These are phyloP conservation scores for Ptilodon capucinus DNA, from an alignment of 2,888 invertebrate species.

Conservation along the genomic window DNA sequence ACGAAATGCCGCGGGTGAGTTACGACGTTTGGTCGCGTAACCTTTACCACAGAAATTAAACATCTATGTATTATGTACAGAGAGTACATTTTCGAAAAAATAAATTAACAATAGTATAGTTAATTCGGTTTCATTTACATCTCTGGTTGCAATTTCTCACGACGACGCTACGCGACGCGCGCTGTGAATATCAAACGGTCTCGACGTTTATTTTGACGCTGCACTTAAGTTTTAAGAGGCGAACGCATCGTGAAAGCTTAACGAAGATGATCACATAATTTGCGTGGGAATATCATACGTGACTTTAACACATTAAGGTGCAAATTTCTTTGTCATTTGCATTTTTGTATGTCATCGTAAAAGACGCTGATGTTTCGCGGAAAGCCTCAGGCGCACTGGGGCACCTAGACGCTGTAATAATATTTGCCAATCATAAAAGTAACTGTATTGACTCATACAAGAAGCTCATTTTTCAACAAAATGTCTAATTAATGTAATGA, in stretches of 20 bases:
- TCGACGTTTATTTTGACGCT: constrained; percentile 19
- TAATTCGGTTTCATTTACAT: neutral
- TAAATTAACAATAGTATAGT: too few species aligned
- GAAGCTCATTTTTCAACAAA: too few species aligned
- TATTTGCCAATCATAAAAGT: too few species aligned
- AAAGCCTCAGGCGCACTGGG: too few species aligned
- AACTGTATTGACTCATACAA: too few species aligned
- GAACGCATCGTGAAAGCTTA: constrained; percentile 21
- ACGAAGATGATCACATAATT: constrained; percentile 13
- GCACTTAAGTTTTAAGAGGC: constrained; percentile 9
- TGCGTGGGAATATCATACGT: constrained; percentile 29
- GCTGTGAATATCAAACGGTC: constrained; percentile 22
- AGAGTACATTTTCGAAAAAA: too few species aligned
- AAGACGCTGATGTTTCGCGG: neutral
- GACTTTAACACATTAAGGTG: constrained; percentile 1
- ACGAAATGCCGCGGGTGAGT: too few species aligned
- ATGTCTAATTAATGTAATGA: too few species aligned
- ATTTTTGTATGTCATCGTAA: constrained; percentile 9
- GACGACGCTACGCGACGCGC: constrained; percentile 9
- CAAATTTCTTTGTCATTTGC: constrained; percentile 13
- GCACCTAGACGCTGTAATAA: too few species aligned
- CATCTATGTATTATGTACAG: too few species aligned
- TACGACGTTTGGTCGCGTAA: too few species aligned
- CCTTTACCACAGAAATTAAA: too few species aligned
- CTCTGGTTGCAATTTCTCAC: constrained; percentile 6